Conservation (phyloP, 2,797 vertebrate species). For the Salarias fasciatus region DNA sequence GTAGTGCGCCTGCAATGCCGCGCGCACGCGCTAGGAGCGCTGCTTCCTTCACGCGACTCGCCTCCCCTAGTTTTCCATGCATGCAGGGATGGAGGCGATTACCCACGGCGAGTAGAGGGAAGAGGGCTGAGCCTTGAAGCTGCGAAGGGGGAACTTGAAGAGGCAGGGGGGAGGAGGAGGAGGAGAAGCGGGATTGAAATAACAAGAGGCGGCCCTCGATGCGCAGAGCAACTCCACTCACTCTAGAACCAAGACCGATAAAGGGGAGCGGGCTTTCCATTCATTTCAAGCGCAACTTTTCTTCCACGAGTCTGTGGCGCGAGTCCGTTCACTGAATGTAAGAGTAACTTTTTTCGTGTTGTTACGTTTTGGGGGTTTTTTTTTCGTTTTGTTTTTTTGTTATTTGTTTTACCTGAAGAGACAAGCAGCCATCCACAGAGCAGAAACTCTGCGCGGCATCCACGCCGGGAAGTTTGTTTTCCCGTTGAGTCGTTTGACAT, state of each 20-base stretch:
- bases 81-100: constrained; percentile 61
- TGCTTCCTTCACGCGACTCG: background rate
- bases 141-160: constrained; percentile 72
- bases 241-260: constrained; percentile 54
- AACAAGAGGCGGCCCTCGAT: constrained; percentile 83
- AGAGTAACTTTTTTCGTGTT: background rate
- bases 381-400: background rate
- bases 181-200: constrained; percentile 84
- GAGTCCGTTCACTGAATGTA: constrained; percentile 19
- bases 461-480: constrained; percentile 38
- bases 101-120: constrained; percentile 71
- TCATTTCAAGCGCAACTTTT: constrained; percentile 53
- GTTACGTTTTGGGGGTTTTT: too few relatives aligned
- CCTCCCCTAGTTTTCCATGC: constrained; percentile 45
- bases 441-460: constrained; percentile 16
- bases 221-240: constrained; percentile 64
- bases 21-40: constrained; percentile 42
- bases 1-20: constrained; percentile 16
- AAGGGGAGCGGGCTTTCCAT: constrained; percentile 65
- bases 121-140: constrained; percentile 88
- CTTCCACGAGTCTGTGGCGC: constrained; percentile 28
- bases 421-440: constrained; percentile 10
- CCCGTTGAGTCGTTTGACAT: constrained; percentile 57
- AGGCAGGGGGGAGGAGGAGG: constrained; percentile 72
- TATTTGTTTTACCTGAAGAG: background rate